Evolutionary conservation across 64 coral and sea anemone genomes (phyloP), one percentile per base, ranked within the genome.

Genomic region (Orbicella faveolata): DNA sequence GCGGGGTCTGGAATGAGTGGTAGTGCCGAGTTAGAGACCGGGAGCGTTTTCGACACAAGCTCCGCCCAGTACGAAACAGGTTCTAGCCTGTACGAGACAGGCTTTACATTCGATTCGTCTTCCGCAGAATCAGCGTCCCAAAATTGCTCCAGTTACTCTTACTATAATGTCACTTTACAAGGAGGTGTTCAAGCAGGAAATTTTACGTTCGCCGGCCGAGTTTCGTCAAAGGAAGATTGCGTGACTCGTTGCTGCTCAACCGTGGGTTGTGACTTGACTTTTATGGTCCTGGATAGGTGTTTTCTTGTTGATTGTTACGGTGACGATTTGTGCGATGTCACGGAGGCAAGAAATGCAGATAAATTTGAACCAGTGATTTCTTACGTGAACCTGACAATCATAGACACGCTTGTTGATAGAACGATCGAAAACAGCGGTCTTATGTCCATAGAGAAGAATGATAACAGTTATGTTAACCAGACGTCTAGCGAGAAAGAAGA

Each of bases 221-320:
- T 87, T 54, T 75, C 63, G 9, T 80, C 80, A 14, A 65, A 76
- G 20, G 55, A 80, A 61, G 83, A 90, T 18, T 94, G 93, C 65
- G 66, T 87, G 44, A 69, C 21, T 21, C 33, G 57, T 36, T 94
- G 93, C 34, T 94, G 93, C 34, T 37, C 17, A 41, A 44, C 74
- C 2, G 41, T 70, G 36, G 65, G 84, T 33, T 94, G 93, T 70
- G 88, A 94, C 54, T 21, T 90, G 23, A 84, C 88, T 5, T 90
- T 94, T 15, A 74, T 90, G 80, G 75, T 94, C 11, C 41, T 73
- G 21, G 83, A 89, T 77, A 89, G 88, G 61, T 94, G 93, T 30
- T 94, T 90, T 33, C 34, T 70, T 14, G 83, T 94, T 34, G 52
- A 61, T 6, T 94, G 93, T 73, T 65, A 52, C 20, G 63, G 73